phyloP scores from a whole-genome alignment of 2,797 vertebrate genomes.

The Gila robusta region DNA sequence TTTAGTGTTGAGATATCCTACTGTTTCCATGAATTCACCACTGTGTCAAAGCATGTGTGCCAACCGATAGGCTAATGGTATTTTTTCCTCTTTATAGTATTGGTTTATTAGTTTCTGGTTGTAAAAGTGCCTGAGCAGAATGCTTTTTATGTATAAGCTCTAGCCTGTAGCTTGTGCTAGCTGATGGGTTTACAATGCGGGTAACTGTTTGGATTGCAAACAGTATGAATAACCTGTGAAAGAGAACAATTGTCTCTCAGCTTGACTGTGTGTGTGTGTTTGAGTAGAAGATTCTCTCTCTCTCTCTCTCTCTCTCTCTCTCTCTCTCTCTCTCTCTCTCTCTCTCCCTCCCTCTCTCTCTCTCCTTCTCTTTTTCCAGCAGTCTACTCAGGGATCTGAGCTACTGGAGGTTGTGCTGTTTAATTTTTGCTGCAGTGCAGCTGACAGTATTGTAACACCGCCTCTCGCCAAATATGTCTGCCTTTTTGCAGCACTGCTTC shows the following conservation, averaged over 20 bases:
- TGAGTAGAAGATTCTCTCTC: neutral
- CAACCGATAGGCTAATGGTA: neutral
- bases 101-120: slow-evolving; percentile 35
- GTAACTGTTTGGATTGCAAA: slow-evolving; percentile 54
- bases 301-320: neutral
- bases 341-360: neutral
- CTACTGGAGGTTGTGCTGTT: slow-evolving; percentile 82
- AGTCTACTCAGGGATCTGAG: slow-evolving; percentile 71
- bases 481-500: slow-evolving; percentile 73
- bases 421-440: slow-evolving; percentile 95
- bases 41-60: slow-evolving; percentile 12
- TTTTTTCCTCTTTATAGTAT: slow-evolving; percentile 19
- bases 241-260: slow-evolving; percentile 56
- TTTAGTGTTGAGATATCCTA: slow-evolving; percentile 8
- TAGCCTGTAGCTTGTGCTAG: slow-evolving; percentile 31
- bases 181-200: slow-evolving; percentile 19
- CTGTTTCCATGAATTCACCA: neutral
- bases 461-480: slow-evolving; percentile 63
- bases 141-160: slow-evolving; percentile 42
- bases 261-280: slow-evolving; percentile 30
- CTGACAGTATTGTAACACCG: slow-evolving; percentile 81
- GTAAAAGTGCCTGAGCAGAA: slow-evolving; percentile 32
- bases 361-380: slow-evolving; percentile 35
- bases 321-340: slow-evolving; percentile 2
- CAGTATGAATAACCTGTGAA: slow-evolving; percentile 61